A percentile compares a stretch with the other conserved stretches of the same genome.
Conservation (phyloP, 2,888 invertebrate species). For the Campopleginae sp. region DNA sequence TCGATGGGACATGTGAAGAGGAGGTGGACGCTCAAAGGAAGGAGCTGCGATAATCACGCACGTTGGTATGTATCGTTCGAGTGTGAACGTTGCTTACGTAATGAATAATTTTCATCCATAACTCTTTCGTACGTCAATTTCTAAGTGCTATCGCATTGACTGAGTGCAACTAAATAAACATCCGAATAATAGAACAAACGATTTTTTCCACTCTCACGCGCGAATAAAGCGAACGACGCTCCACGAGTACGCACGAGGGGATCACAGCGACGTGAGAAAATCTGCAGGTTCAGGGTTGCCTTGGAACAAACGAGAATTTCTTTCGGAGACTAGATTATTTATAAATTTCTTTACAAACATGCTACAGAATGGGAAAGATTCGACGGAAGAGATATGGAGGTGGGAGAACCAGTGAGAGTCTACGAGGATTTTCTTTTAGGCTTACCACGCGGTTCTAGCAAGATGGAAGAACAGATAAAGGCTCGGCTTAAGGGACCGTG, state of each 20-base stretch:
- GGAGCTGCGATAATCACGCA: constrained; percentile 36
- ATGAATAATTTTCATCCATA: constrained; percentile 4
- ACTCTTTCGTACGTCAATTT: background rate
- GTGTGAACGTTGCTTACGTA: constrained; percentile 46
- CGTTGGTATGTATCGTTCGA: constrained; percentile 10
- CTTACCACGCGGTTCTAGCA: constrained; percentile 18
- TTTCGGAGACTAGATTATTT: constrained; percentile 4
- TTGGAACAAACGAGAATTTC: constrained; percentile 13
- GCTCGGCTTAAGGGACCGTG: constrained; percentile 55
- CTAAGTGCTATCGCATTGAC: background rate
- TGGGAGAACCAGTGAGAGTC: constrained; percentile 18
- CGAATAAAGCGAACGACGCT: constrained; percentile 7
- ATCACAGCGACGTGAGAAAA: constrained; percentile 54
- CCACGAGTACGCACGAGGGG: background rate
- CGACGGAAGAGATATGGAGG: constrained; percentile 60
- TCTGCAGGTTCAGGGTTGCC: background rate
- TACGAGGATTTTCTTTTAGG: constrained; percentile 51
- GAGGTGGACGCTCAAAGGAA: constrained; percentile 25
- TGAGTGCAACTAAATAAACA: background rate
- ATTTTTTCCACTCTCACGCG: constrained; percentile 11
- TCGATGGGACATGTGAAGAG: constrained; percentile 28
- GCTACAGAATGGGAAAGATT: constrained; percentile 54
- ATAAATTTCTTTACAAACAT: constrained; percentile 17
- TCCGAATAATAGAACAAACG: background rate
- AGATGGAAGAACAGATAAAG: constrained; percentile 29